Base-by-base conservation (phyloP, 2,113 vertebrate species). In the Donacobius atricapilla region DNA sequence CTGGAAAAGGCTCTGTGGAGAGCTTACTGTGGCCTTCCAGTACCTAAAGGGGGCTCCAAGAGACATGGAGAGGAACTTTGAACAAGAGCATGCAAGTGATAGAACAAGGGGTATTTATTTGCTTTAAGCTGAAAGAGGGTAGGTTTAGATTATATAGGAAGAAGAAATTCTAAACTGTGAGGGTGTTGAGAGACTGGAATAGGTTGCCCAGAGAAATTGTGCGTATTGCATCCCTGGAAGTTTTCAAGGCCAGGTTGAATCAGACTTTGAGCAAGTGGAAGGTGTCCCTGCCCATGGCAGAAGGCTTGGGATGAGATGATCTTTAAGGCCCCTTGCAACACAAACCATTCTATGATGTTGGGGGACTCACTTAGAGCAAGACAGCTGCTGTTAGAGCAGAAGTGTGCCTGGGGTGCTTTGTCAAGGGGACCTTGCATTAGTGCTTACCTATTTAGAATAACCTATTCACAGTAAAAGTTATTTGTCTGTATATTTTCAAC, bases 301-400 rank as follows among this genome's bases (percentile, higher is more conserved):
- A 47, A 47, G n/a, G 21, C 9, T 11, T 69, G 40, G 21, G 66
- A 54, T 0, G 2, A 69, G 25, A 48, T n/a, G 40, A 42, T 61
- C n/a, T 69, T 75, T 53, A 35, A 60, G 22, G 22, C 4, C 12
- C 4, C 12, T 76, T 63, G 47, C 54, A 63, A 76, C 3, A 2
- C 25, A 61, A 83, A 63, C 47, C 31, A 48, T 63, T 51, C 71
- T 28, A 1, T 42, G 31, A 48, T 47, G 7, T 4, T 0, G 2
- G 35, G 53, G 23, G 12, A 6, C 42, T 75, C 0, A 0, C 7
- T 72, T 12, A 19, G 47, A 9, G n/a, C 4, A 7, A 13, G 44
- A 24, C 0, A 1, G 31, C 47, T 44, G 56, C 54, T 81, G 13
- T 30, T 37, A 57, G 6, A 60, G 54, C 23, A 39, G 47, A 40